Evolutionary conservation across 1,140 invertebrate genomes (phyloP).

Genomic region (Ceratoteleas bidentatus): DNA sequence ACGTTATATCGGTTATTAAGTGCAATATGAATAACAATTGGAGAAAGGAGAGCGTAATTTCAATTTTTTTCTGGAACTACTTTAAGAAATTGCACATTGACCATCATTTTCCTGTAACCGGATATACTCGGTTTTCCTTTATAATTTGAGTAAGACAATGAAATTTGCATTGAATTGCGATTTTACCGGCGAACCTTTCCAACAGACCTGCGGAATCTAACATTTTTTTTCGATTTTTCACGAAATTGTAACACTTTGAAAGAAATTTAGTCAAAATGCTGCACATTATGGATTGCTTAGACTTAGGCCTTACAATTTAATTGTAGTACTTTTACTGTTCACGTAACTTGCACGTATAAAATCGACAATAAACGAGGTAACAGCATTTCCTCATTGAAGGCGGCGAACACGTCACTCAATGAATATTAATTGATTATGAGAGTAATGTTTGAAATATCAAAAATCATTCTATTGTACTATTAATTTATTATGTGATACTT

Average conservation of each 20-base stretch:
- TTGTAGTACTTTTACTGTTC: background rate
- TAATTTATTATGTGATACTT: too few species aligned
- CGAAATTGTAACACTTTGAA: slow-evolving; percentile 28
- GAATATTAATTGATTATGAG: too few species aligned
- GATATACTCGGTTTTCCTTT: slow-evolving; percentile 37
- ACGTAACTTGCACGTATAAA: background rate
- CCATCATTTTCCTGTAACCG: slow-evolving; percentile 38
- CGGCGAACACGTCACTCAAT: too few species aligned
- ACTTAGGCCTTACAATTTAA: background rate
- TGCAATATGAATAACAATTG: slow-evolving; percentile 34
- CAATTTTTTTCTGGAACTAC: slow-evolving; percentile 23
- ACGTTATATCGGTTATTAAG: slow-evolving; percentile 34
- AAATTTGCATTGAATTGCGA: slow-evolving; percentile 44
- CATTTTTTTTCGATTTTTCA: slow-evolving; percentile 15
- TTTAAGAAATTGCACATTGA: slow-evolving; percentile 36
- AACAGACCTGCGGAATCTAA: slow-evolving; percentile 13
- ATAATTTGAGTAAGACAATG: slow-evolving; percentile 42
- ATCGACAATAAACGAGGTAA: too few species aligned
- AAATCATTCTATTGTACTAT: too few species aligned
- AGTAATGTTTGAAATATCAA: too few species aligned
- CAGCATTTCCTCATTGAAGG: too few species aligned
- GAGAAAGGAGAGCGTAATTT: slow-evolving; percentile 45
- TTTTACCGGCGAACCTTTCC: slow-evolving; percentile 26
- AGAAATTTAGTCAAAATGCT: slow-evolving; percentile 4
- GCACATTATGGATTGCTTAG: background rate